phyloP scores from a whole-genome alignment of 2,888 invertebrate species.

The Parascotia fuliginaria region DNA sequence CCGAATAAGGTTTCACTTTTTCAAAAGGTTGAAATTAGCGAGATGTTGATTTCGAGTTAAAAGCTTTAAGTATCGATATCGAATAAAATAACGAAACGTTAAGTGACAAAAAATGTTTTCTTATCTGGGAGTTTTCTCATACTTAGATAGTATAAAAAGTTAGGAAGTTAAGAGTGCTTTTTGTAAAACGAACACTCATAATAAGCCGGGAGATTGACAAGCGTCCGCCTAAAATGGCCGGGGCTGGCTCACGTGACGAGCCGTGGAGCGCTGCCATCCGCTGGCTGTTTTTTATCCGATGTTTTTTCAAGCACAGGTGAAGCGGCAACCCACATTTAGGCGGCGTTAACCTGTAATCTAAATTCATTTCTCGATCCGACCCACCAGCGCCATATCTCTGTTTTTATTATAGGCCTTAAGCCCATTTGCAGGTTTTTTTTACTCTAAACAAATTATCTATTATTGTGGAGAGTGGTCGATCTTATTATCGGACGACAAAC shows the following conservation, averaged over 20 bases:
- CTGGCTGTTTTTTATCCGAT: slow-evolving; percentile 60
- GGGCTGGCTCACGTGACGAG: slow-evolving; percentile 55
- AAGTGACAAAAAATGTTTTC: slow-evolving; percentile 38
- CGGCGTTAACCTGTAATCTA: slow-evolving; percentile 86
- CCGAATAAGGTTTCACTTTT: slow-evolving; percentile 16
- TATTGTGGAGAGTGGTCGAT: slow-evolving; percentile 76
- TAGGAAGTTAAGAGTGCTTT: slow-evolving; percentile 58
- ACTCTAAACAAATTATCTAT: slow-evolving; percentile 82
- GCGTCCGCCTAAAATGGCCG: slow-evolving; percentile 60
- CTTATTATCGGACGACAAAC: slow-evolving; percentile 75
- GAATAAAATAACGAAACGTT: slow-evolving; percentile 16
- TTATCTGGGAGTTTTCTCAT: slow-evolving; percentile 54
- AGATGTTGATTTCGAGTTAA: slow-evolving; percentile 20
- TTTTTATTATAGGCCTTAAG: slow-evolving; percentile 83
- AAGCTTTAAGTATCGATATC: slow-evolving; percentile 20
- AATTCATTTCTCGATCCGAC: slow-evolving; percentile 85
- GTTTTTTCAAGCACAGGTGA: slow-evolving; percentile 82
- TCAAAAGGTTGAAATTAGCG: slow-evolving; percentile 5
- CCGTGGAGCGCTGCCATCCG: slow-evolving; percentile 51
- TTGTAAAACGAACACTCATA: slow-evolving; percentile 62
- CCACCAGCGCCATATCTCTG: slow-evolving; percentile 80
- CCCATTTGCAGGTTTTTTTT: slow-evolving; percentile 84
- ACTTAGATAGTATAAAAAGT: slow-evolving; percentile 52
- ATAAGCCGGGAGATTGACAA: slow-evolving; percentile 64
- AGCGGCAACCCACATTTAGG: slow-evolving; percentile 81